Base-by-base conservation (phyloP, 2,797 vertebrate genomes). In the Jordanella pulchra region DNA sequence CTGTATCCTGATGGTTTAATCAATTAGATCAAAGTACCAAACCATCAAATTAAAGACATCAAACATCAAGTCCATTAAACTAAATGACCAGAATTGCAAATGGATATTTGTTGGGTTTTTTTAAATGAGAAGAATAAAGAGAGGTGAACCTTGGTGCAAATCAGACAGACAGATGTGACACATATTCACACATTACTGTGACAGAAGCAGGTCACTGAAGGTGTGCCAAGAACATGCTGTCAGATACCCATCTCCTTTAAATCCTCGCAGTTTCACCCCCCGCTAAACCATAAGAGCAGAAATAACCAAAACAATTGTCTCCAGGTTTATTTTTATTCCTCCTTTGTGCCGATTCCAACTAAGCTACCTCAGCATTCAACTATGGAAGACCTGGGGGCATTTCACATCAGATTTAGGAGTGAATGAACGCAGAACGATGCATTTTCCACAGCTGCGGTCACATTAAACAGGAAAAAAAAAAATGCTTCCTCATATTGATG, bases 171-270 rank as follows among this genome's bases (percentile, higher is more conserved):
- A 70, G 47, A 72, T 25, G 21, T 35, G 44, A 66, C 65, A 68
- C 68, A 65, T 68, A 51, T 63, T 81, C 76, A 67, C 85, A 87
- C 76, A 76, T 81, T 82, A 77, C 73, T 69, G 28, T 85, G 82
- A 87, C 84, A 91, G 85, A 84, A 85, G 69, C 55, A 13, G 84
- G 86, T 82, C 80, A 85, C 7, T 21, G 71, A 83, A 79, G 85
- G 80, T 90, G 88, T 85, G 81, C 75, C 79, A 83, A 85, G 66
- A 84, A 77, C 77, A 71, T 67, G 67, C 65, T 51, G 81, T 79
- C 84, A 77, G 71, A 45, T 55, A 78, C 58, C 73, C 71, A 71
- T 77, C 3, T 27, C 79, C 45, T 27, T 28, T 25, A 27, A 60
- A 45, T 12, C 60, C 77, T 63, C 5, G 66, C 76, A 18, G 56